These are phyloP conservation scores for Dicrurus megarhynchus DNA, from an alignment of 2,113 vertebrate genomes.

Conservation along the genomic window DNA sequence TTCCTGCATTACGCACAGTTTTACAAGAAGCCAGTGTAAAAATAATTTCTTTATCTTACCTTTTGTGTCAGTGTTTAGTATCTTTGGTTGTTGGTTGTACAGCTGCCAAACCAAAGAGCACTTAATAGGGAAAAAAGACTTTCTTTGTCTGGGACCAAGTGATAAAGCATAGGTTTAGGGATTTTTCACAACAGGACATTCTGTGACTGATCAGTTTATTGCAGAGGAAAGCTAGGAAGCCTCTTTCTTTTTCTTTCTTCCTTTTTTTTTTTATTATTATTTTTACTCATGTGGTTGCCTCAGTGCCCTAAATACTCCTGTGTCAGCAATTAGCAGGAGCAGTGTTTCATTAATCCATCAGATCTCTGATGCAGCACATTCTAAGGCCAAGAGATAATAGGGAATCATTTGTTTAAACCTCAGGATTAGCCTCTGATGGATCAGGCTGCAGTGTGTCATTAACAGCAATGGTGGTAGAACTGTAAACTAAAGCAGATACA, in stretches of 20 bases:
- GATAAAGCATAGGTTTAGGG: not conserved
- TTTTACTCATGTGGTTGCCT: slow-evolving; percentile 65
- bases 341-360: slow-evolving; percentile 84
- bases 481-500: not conserved
- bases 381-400: slow-evolving; percentile 75
- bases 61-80: not conserved
- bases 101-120: not conserved
- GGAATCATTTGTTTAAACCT: slow-evolving; percentile 73
- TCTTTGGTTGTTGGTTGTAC: not conserved
- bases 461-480: not conserved
- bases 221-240: slow-evolving; percentile 58
- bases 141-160: not conserved
- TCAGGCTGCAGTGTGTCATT: slow-evolving; percentile 3
- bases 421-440: slow-evolving; percentile 68
- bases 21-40: not conserved
- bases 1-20: not conserved
- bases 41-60: not conserved
- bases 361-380: slow-evolving; percentile 74
- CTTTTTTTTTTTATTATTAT: not conserved
- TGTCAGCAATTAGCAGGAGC: slow-evolving; percentile 87
- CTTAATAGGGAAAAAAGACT: not conserved
- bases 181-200: slow-evolving; percentile 4
- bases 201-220: slow-evolving; percentile 60
- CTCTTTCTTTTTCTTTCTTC: not conserved
- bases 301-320: slow-evolving; percentile 65